Base-by-base conservation (phyloP, 2,888 invertebrate genomes). In the Sarcophaga caerulescens region DNA sequence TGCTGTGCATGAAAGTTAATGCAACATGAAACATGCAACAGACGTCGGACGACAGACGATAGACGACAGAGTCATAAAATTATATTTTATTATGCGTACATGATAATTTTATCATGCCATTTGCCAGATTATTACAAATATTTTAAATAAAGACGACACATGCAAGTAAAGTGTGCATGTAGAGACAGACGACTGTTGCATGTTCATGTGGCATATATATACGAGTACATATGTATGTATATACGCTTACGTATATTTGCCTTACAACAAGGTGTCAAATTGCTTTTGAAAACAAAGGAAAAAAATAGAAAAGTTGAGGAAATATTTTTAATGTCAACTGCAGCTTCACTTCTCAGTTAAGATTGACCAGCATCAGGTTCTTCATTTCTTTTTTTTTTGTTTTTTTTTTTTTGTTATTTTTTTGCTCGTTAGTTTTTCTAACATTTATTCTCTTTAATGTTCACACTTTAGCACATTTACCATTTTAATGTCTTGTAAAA, bases 381-480 rank as follows among this genome's bases (percentile, higher is more conserved):
- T 68, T 68, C 44, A 10, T n/a, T 52, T 52, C 17, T 52, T 52
- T 52, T 4, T 52, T 35, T 8, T 35, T 0, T 59, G 6, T 57
- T 47, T 68, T 10, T n/a, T n/a, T n/a, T n/a, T 35, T 8, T 35
- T 0, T 59, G 6, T 57, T 47, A n/a, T n/a, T 68, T 10, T n/a
- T 25, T 45, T 44, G 11, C 1, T 52, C 19, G 14, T 21, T 21
- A n/a, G 1, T 63, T 66, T 47, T 59, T 11, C 65, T 65, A 10
- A 35, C 60, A 70, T 70, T 35, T 69, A 21, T 60, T 81, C 4
- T 52, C 52, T 52, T 81, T 74, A 74, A 68, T 81, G 69, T 81
- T 81, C 65, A 69, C 63, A 75, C 68, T 60, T 76, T 60, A 75
- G 47, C 84, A 85, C 80, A 73, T 81, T 81, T 81, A 74, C 47